These are phyloP conservation scores for Tetrapedia diversipes DNA, from an alignment of 2,888 invertebrate genomes.

Conservation along the genomic window DNA sequence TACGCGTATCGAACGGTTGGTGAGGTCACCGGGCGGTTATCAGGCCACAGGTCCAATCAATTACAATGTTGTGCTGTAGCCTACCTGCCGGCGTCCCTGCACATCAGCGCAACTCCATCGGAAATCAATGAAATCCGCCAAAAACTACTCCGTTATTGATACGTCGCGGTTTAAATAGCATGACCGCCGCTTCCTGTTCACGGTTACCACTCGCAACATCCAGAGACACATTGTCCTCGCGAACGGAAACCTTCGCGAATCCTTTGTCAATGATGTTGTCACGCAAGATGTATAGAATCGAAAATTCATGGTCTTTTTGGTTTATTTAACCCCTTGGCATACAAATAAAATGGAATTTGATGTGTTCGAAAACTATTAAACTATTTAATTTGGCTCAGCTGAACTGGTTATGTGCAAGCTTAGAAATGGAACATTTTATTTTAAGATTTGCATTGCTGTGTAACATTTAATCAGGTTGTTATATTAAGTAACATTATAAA, in stretches of 20 bases:
- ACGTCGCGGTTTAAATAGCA: slow-evolving; percentile 78
- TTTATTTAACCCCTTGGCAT: no score
- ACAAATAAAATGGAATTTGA: no score
- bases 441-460: no score
- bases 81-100: slow-evolving; percentile 64
- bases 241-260: not conserved
- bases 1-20: slow-evolving; percentile 67
- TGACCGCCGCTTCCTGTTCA: slow-evolving; percentile 55
- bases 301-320: not conserved
- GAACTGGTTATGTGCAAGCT: no score
- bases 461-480: no score
- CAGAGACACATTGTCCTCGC: not conserved
- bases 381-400: no score
- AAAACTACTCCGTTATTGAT: slow-evolving; percentile 80
- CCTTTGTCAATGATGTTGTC: not conserved
- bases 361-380: no score
- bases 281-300: not conserved
- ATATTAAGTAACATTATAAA: no score
- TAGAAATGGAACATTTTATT: no score
- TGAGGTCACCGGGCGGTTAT: slow-evolving; percentile 75
- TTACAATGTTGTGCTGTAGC: slow-evolving; percentile 76
- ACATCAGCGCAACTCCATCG: slow-evolving; percentile 76
- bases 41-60: slow-evolving; percentile 79
- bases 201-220: slow-evolving; percentile 13
- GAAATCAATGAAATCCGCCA: slow-evolving; percentile 80